Evolutionary conservation across 2,888 invertebrate genomes (phyloP), one percentile per base, ranked within the genome.

Genomic region (Ferdinandea cuprea): DNA sequence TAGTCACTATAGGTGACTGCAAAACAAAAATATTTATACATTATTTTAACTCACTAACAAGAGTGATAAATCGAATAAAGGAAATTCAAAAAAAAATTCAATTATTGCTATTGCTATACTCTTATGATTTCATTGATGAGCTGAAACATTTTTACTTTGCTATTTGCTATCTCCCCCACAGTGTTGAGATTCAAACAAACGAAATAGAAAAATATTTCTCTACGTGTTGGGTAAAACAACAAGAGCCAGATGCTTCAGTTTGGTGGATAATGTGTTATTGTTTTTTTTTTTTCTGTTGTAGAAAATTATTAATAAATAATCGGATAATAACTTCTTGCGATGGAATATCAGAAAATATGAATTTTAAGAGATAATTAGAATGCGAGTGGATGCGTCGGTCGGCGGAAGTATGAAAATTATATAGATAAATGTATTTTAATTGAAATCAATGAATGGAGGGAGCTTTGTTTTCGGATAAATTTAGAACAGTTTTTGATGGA

Each of bases 221-320:
- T 35, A 35, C 8, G 35, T n/a, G 25, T n/a, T 46, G 11, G 17
- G 6, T 28, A 46, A 19, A 42, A 21, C 42, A 46, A 54, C 42
- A 56, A 35, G 37, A 19, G 44, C 63, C 73, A 73, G 54, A 73
- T 73, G 73, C 71, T 52, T 71, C 59, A 71, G 42, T 71, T 58
- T 71, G 71, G 71, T 13, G 59, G 25, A 46, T n/a, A 28, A n/a
- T n/a, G n/a, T n/a, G n/a, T n/a, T n/a, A n/a, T 48, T 1, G 30
- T 9, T 59, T 50, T 15, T 6, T 30, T 21, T 30, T 58, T 40
- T 37, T 2, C n/a, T n/a, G 28, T 13, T 19, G 13, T 37, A 25
- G 40, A 44, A 35, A 61, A 61, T 44, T 42, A 72, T 17, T 61
- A 44, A 61, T 52, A 48, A 58, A 52, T 50, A 7, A 46, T 71